Conservation (phyloP, 2,888 invertebrate genomes). For the Spilosoma lubricipeda region DNA sequence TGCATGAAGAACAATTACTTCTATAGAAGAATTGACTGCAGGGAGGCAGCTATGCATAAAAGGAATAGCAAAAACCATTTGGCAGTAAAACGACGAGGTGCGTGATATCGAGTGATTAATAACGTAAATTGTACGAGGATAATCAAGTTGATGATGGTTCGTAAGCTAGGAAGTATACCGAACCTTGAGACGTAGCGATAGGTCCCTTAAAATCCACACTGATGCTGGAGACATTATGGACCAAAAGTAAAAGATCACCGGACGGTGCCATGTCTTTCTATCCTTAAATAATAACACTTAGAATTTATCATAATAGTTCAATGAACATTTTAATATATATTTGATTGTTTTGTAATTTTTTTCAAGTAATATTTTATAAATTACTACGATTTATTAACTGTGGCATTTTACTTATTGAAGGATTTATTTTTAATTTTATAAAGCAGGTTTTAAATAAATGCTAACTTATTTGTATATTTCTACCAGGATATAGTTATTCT, state of each 20-base stretch:
- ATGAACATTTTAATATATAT: background rate
- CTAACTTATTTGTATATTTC: background rate
- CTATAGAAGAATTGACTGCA: no score
- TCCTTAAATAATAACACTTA: background rate
- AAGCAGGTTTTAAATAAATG: background rate
- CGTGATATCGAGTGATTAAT: no score
- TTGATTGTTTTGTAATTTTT: conserved; percentile 5
- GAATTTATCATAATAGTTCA: conserved; percentile 6
- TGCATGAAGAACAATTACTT: no score
- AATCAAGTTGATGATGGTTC: background rate
- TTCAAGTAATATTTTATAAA: conserved; percentile 3
- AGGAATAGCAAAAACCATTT: no score
- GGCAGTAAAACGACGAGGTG: no score
- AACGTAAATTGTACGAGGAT: background rate
- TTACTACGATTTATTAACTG: background rate
- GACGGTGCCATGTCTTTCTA: conserved; percentile 1
- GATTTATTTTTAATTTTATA: conserved; percentile 12
- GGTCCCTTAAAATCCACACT: conserved; percentile 9
- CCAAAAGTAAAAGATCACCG: conserved; percentile 4
- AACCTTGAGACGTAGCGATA: conserved; percentile 1
- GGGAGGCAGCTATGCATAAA: no score
- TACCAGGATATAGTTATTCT: background rate
- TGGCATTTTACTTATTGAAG: conserved; percentile 6
- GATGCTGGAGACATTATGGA: conserved; percentile 8
- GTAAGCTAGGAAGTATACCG: background rate